Conservation (phyloP, 2,888 invertebrate genomes). For the Eudemis profundana region DNA sequence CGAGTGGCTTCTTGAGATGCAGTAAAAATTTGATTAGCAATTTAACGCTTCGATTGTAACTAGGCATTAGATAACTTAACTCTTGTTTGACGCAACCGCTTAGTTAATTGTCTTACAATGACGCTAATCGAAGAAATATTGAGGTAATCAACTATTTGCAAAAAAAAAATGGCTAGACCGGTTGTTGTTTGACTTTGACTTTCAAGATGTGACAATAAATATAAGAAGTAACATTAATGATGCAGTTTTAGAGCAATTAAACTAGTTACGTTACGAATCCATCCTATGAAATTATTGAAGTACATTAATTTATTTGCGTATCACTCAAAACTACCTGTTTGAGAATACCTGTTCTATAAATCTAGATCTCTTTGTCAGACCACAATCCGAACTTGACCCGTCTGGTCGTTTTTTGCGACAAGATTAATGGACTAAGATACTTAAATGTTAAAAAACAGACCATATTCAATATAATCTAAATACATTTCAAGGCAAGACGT, state of each 20-base stretch:
- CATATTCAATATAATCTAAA: slow-evolving; percentile 43
- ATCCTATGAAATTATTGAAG: background rate
- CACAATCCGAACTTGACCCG: slow-evolving; percentile 3
- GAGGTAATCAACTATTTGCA: slow-evolving; percentile 8
- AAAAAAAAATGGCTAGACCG: background rate
- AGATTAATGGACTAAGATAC: slow-evolving; percentile 27
- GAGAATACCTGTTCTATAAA: slow-evolving; percentile 21
- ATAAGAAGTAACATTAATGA: background rate
- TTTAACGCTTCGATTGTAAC: slow-evolving; percentile 52
- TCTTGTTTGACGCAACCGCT: slow-evolving; percentile 38
- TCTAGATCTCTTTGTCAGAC: slow-evolving; percentile 23
- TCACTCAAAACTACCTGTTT: background rate
- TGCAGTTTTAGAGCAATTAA: slow-evolving; percentile 22
- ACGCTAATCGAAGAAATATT: slow-evolving; percentile 10
- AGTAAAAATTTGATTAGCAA: slow-evolving; percentile 51
- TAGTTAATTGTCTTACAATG: slow-evolving; percentile 40
- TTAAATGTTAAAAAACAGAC: slow-evolving; percentile 41
- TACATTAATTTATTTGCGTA: background rate
- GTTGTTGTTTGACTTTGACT: slow-evolving; percentile 8
- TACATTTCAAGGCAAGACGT: slow-evolving; percentile 47
- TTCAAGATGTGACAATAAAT: slow-evolving; percentile 1
- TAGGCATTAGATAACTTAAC: slow-evolving; percentile 51
- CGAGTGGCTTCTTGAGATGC: slow-evolving; percentile 46
- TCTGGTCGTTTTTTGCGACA: slow-evolving; percentile 24
- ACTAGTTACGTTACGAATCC: background rate